These are phyloP conservation scores for Erannis defoliaria DNA, from an alignment of 2,888 invertebrate genomes.

Conservation along the genomic window DNA sequence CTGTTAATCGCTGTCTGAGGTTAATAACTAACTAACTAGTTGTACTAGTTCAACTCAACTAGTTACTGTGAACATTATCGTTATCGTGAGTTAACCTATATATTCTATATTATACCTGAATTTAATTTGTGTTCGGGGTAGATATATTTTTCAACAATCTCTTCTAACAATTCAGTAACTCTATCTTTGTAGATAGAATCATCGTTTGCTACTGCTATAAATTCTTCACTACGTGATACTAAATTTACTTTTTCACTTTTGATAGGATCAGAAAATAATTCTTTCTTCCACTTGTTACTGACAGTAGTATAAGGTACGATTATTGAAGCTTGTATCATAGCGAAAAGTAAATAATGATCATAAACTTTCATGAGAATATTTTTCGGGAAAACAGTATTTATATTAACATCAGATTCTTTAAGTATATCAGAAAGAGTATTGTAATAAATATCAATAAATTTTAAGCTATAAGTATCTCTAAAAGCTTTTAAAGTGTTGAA, in stretches of 20 bases:
- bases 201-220: conserved; percentile 63
- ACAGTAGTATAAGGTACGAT: conserved; percentile 69
- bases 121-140: conserved; percentile 23
- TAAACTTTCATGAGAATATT: conserved; percentile 56
- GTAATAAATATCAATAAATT: conserved; percentile 86
- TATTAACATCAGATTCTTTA: conserved; percentile 56
- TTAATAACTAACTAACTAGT: too few species aligned
- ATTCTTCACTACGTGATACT: conserved; percentile 66
- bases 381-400: conserved; percentile 57
- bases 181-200: conserved; percentile 68
- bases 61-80: too few species aligned
- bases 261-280: conserved; percentile 64
- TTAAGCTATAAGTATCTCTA: conserved; percentile 69
- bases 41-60: too few species aligned
- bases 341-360: conserved; percentile 67
- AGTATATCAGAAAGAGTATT: conserved; percentile 74
- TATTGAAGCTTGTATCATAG: conserved; percentile 70
- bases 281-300: conserved; percentile 56
- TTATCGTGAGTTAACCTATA: too few species aligned
- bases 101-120: too few species aligned
- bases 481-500: conserved; percentile 81
- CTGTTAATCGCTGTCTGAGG: too few species aligned
- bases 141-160: conserved; percentile 82
- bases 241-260: conserved; percentile 55
- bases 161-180: conserved; percentile 84